Base-by-base conservation (phyloP, 2,113 vertebrate genomes). In the Dunckerocampus dactyliophorus region DNA sequence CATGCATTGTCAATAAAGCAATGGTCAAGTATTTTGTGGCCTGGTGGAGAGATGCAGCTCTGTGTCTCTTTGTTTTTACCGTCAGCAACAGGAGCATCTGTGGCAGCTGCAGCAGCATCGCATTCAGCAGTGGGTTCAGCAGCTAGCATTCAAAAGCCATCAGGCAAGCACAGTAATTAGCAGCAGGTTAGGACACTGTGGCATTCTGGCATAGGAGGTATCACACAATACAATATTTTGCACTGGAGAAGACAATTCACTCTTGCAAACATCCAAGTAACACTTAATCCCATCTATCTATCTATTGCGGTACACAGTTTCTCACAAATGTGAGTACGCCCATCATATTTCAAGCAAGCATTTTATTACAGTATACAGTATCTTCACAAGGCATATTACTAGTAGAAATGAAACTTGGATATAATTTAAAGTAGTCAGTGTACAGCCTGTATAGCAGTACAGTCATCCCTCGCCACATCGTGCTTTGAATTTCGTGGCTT, bases 111-210 rank as follows among this genome's bases (percentile, higher is more conserved):
- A 11, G 57, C 52, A n/a, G 63, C 62, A 21, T 3, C 47, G 14
- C 73, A 77, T 49, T 77, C 69, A 57, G 57, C 48, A 17, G 48
- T 53, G 8, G 67, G 20, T 43, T 67, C 60, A 52, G 67, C 57
- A 76, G 74, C 74, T 75, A 65, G 68, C 22, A 24, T 72, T 77
- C 49, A 63, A 77, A 77, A 50, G 34, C 52, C 58, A 75, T 82
- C 57, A 73, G 53, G 46, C 50, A 77, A 77, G 72, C 56, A 17
- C 47, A 42, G 80, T 45, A 79, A 57, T 47, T 50, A 13, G 6
- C 43, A 20, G 16, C 17, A 51, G 9, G 1, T 11, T 22, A 21
- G 14, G 34, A 47, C 34, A 72, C 37, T 16, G 51, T 62, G 13
- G 45, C 45, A 43, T 71, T 21, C 39, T 14, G 39, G 13, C 39